Evolutionary conservation across 2,888 invertebrate species (phyloP), one percentile per base, ranked within the genome.

Genomic region (Acrobasis suavella): DNA sequence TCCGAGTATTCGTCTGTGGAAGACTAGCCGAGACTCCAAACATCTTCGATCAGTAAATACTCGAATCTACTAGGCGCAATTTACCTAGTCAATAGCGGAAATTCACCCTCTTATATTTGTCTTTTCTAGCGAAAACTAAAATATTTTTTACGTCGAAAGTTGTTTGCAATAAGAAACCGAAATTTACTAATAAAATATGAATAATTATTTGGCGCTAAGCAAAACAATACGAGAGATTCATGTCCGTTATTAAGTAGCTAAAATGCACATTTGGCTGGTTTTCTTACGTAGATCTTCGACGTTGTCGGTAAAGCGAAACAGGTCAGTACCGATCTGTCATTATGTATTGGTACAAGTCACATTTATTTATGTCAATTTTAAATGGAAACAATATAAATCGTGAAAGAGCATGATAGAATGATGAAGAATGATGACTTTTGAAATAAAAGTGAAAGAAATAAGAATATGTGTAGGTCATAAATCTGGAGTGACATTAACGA

Each of bases 1-100:
- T 55, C 39, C 55, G 38, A 55, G 15, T 55, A 55, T 55, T 55
- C 22, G 5, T 32, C 14, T 22, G 17, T 51, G 32, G 14, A 22
- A 22, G 22, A n/a, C 46, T 46, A 7, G 46, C 14, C n/a, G n/a
- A 14, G 7, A 42, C 42, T 14, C 6, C 14, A 46, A 46, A 42
- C n/a, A n/a, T 46, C 46, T 46, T 1, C 14, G 14, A 46, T 46
- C 46, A 46, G 46, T 46, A 6, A 14, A 46, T 46, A 46, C 14
- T 46, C 46, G 46, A 14, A 46, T 12, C 7, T 42, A 42, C 42
- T 42, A 42, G 12, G 46, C 10, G 46, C 46, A 12, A 14, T 46
- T 46, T 46, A 46, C 1, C 14, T 46, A n/a, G 14, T 46, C 12
- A 46, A 46, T 46, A 46, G 14, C 46, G 46, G 46, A 46, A 5